Evolutionary conservation across 2,888 invertebrate genomes (phyloP).

Genomic region (Imbricaverruca yamaguchii): DNA sequence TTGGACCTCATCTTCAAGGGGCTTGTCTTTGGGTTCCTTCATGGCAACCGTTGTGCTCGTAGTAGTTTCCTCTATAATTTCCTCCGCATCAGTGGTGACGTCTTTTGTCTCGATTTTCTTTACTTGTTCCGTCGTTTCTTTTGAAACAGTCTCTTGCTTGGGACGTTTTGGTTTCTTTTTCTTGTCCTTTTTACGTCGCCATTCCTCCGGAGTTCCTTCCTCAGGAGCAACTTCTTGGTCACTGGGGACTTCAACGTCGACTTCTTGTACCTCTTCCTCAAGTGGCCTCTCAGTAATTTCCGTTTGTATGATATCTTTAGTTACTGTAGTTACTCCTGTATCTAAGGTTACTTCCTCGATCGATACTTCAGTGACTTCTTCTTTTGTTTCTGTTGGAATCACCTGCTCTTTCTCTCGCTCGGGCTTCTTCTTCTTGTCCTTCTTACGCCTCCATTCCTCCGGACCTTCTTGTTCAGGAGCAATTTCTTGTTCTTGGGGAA

Average conservation of each 20-base stretch:
- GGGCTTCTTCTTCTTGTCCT: constrained; percentile 40
- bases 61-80: background rate
- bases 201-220: constrained; percentile 26
- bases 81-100: background rate
- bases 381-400: constrained; percentile 27
- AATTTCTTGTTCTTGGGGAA: constrained; percentile 28
- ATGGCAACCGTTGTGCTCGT: background rate
- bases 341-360: constrained; percentile 29
- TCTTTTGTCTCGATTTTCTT: background rate
- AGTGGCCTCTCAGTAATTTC: background rate
- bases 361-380: constrained; percentile 28
- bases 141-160: background rate
- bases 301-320: too few relatives aligned
- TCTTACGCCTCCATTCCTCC: constrained; percentile 46
- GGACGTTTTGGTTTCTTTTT: background rate
- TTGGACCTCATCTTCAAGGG: constrained; percentile 25
- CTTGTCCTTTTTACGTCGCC: constrained; percentile 16
- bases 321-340: too few relatives aligned
- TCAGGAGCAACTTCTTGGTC: constrained; percentile 39
- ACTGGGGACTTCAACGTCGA: constrained; percentile 41
- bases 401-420: constrained; percentile 36
- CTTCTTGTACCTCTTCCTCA: constrained; percentile 33
- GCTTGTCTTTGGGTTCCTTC: constrained; percentile 28
- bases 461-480: constrained; percentile 34
- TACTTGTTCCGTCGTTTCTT: background rate